Conservation (phyloP, 2,888 invertebrate genomes). For the Hemicrepidius hirtus region DNA sequence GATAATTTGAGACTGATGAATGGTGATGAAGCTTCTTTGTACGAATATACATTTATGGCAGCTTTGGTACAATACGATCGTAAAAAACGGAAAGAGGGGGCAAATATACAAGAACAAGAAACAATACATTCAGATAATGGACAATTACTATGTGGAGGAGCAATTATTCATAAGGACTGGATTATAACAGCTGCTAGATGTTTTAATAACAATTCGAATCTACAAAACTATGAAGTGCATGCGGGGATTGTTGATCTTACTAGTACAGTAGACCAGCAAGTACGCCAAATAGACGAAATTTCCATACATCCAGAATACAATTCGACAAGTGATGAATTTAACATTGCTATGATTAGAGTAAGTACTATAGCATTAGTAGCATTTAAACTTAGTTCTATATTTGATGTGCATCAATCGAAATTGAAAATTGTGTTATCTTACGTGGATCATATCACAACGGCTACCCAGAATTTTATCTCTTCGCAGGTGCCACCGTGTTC, state of each 20-base stretch:
- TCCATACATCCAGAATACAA: constrained; percentile 22
- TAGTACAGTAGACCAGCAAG: constrained; percentile 8
- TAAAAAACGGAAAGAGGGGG: background rate
- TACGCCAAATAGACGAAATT: background rate
- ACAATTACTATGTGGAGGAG: constrained; percentile 28
- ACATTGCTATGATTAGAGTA: constrained; percentile 38
- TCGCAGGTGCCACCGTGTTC: too few species aligned
- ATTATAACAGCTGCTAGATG: constrained; percentile 35
- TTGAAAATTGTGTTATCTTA: too few species aligned
- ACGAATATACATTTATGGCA: constrained; percentile 26
- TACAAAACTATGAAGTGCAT: background rate
- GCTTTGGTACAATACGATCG: background rate
- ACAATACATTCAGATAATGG: background rate
- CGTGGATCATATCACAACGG: too few species aligned
- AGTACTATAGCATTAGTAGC: too few species aligned
- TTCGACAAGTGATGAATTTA: constrained; percentile 8
- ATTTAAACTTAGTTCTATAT: too few species aligned
- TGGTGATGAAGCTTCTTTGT: constrained; percentile 10
- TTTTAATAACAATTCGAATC: background rate
- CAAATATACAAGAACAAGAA: too few species aligned
- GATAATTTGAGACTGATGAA: background rate
- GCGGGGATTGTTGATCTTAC: constrained; percentile 27
- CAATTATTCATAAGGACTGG: constrained; percentile 35
- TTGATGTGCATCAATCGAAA: too few species aligned
- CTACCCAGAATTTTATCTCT: too few species aligned